A percentile compares a stretch with the other conserved stretches of the same genome.
These are phyloP conservation scores for Tubulanus polymorphus DNA, from an alignment of 2,888 invertebrate species.

Conservation along the genomic window DNA sequence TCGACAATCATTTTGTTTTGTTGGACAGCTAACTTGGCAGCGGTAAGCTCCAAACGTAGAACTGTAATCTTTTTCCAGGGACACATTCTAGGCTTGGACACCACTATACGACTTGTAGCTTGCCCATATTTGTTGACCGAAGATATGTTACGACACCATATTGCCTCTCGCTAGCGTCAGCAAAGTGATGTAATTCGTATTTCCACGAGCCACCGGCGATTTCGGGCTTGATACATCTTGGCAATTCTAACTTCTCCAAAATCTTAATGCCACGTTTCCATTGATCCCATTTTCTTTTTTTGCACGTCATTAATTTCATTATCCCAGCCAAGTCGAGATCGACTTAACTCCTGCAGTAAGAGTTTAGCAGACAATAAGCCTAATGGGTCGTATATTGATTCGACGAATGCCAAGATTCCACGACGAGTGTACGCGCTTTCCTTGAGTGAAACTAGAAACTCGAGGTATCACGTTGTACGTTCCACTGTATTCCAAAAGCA, in stretches of 20 bases:
- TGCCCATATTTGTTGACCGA: constrained; percentile 4
- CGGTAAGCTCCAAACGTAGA: no score
- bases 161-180: constrained; percentile 5
- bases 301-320: constrained; percentile 10
- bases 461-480: constrained; percentile 14
- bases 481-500: constrained; percentile 21
- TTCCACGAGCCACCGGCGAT: no score
- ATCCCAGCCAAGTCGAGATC: constrained; percentile 19
- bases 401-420: constrained; percentile 17
- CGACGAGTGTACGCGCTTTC: no score
- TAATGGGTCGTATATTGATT: constrained; percentile 22
- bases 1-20: constrained; percentile 3
- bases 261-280: constrained; percentile 16
- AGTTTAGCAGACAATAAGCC: constrained; percentile 21
- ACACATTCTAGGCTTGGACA: background rate
- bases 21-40: no score
- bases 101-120: background rate
- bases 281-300: constrained; percentile 14
- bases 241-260: constrained; percentile 13
- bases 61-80: no score
- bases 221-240: constrained; percentile 16
- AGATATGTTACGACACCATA: constrained; percentile 6
- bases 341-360: constrained; percentile 18
- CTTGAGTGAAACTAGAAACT: constrained; percentile 20
- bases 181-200: constrained; percentile 8